Conservation (phyloP, 92 coral and sea anemone genomes). For the Epizoanthus fatuus region DNA sequence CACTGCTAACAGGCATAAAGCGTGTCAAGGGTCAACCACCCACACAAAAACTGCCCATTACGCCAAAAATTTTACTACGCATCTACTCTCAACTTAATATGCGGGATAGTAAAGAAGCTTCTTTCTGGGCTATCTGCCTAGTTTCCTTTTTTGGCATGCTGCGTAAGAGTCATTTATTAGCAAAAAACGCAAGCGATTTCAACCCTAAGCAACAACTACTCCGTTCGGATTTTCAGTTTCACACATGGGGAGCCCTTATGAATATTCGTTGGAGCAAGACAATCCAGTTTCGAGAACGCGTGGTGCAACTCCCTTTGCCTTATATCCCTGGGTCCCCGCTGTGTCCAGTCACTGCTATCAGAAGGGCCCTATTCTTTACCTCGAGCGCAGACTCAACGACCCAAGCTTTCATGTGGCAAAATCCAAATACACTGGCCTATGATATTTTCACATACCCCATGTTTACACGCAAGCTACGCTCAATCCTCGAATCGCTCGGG, state of each 20-base stretch:
- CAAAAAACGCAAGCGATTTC: no score
- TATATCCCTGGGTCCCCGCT: background rate
- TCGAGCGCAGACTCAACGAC: background rate
- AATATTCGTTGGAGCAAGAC: slow-evolving; percentile 1
- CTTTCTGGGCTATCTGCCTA: slow-evolving; percentile 29
- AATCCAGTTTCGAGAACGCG: background rate
- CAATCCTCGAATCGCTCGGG: background rate
- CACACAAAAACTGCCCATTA: background rate
- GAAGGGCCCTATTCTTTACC: background rate
- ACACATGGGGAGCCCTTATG: slow-evolving; percentile 41
- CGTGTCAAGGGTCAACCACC: slow-evolving; percentile 15
- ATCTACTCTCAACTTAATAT: background rate
- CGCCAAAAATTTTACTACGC: background rate
- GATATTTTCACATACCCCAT: background rate
- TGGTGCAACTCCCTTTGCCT: background rate
- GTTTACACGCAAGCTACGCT: background rate
- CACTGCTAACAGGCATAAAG: background rate
- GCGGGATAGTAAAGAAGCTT: slow-evolving; percentile 8
- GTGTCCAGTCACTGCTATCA: background rate
- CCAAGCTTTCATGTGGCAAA: background rate
- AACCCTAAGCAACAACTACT: no score
- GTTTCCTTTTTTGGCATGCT: slow-evolving; percentile 11
- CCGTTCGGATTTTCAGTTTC: no score
- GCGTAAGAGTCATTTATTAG: no score
- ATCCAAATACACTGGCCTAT: background rate